Evolutionary conservation across 2,797 vertebrate species (phyloP), one percentile per base, ranked within the genome.

Genomic region (Acanthurus lineatus): DNA sequence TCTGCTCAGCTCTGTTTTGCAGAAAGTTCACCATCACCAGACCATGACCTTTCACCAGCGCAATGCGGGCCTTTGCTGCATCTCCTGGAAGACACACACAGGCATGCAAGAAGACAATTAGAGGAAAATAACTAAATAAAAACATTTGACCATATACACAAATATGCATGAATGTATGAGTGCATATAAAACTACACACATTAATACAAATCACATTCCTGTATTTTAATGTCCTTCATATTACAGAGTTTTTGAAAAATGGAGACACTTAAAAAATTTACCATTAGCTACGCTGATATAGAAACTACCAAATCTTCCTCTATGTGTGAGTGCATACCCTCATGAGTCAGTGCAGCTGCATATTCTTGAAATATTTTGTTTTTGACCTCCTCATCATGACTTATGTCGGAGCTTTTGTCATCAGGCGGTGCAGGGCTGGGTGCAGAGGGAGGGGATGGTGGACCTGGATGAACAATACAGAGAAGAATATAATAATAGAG

Each of bases 31-130:
- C 42, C 79, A 93, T 92, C 25, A 57, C 32, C 63, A 97, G 56
- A 35, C 95, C 95, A 69, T 96, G 97, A 47, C 79, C 68, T 89
- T 96, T 97, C 83, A 98, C 92, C 76, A 96, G 83, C 35, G 95
- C 92, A 80, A 98, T 91, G 47, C 94, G 95, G 67, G 91, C 87
- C 73, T 94, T 96, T 65, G 94, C 84, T n/a, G 90, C 90, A 42
- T 44, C 54, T 57, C 92, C 97, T 99, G 84, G n/a, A 88, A 73
- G 85, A 77, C 44, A 86, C 17, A 83, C 9, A 69, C 8, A 82
- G 20, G 25, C 32, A 57, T 45, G 12, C 9, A 77, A 7, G 12
- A 38, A 25, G 14, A 74, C 17, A 80, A 16, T 77, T 25, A 77
- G n/a, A 70, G 7, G 15, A 62, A 73, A n/a, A 84, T 12, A 73